Conservation (phyloP, 2,113 vertebrate species). For the Syrrhaptes paradoxus region DNA sequence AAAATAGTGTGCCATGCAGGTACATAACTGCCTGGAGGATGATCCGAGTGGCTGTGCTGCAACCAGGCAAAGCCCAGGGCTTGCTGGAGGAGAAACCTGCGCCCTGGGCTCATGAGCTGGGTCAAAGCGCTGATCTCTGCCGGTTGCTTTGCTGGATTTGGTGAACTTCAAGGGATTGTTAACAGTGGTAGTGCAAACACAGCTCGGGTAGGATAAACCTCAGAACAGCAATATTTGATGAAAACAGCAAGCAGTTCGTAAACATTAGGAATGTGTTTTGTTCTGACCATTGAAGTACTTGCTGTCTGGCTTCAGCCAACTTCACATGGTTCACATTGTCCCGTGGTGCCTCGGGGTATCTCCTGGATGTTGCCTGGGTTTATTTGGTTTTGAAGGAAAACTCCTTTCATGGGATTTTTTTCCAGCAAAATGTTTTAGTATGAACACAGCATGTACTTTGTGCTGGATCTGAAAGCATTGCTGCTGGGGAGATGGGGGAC, state of each 20-base stretch:
- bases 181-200: rapidly evolving
- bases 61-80: background rate
- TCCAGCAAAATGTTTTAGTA: background rate
- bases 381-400: background rate
- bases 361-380: background rate
- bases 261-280: rapidly evolving
- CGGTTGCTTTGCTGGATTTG: background rate
- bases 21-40: rapidly evolving
- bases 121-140: background rate
- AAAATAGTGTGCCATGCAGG: background rate
- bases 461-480: background rate
- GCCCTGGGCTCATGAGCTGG: rapidly evolving
- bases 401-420: background rate
- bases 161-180: background rate
- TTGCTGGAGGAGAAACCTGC: background rate
- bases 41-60: background rate
- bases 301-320: rapidly evolving
- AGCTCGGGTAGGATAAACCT: background rate
- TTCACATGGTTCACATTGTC: rapidly evolving
- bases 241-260: rapidly evolving
- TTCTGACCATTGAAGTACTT: background rate
- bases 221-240: background rate
- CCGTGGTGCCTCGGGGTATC: rapidly evolving
- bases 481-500: background rate
- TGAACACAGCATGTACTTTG: rapidly evolving